These are phyloP conservation scores for Naso thynnoides DNA, from an alignment of 2,797 vertebrate species.

Conservation along the genomic window DNA sequence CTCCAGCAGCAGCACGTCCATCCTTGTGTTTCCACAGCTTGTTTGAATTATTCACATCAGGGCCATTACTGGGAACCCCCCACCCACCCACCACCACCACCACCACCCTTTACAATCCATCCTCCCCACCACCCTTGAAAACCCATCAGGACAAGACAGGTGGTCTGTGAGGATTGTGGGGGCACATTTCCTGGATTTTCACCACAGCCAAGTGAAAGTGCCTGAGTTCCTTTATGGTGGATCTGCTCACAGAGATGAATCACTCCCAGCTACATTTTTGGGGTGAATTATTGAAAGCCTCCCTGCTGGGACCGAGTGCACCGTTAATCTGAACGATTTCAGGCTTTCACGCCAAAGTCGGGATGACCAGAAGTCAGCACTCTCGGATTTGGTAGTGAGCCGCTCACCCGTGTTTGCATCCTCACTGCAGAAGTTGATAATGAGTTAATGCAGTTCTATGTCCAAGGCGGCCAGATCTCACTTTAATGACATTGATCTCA, in stretches of 20 bases:
- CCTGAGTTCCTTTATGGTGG: slow-evolving; percentile 44
- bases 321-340: slow-evolving; percentile 58
- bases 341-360: slow-evolving; percentile 42
- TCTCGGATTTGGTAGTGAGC: slow-evolving; percentile 16
- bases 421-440: slow-evolving; percentile 18
- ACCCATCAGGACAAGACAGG: slow-evolving; percentile 70
- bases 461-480: slow-evolving; percentile 42
- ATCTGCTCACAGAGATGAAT: slow-evolving; percentile 50
- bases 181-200: slow-evolving; percentile 41
- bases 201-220: slow-evolving; percentile 30
- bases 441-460: slow-evolving; percentile 26
- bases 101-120: slow-evolving; percentile 32
- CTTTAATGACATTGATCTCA: slow-evolving; percentile 43
- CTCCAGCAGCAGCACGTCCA: slow-evolving; percentile 57
- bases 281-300: slow-evolving; percentile 74
- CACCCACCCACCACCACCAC: neutral
- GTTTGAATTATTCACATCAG: slow-evolving; percentile 82
- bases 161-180: slow-evolving; percentile 54
- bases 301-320: slow-evolving; percentile 42
- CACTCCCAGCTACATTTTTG: slow-evolving; percentile 57
- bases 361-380: slow-evolving; percentile 47
- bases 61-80: slow-evolving; percentile 67
- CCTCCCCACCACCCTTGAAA: slow-evolving; percentile 42
- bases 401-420: slow-evolving; percentile 33
- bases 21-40: slow-evolving; percentile 62